Evolutionary conservation across 2,888 invertebrate genomes (phyloP), one percentile per base, ranked within the genome.

Genomic region (Orgyia antiqua): DNA sequence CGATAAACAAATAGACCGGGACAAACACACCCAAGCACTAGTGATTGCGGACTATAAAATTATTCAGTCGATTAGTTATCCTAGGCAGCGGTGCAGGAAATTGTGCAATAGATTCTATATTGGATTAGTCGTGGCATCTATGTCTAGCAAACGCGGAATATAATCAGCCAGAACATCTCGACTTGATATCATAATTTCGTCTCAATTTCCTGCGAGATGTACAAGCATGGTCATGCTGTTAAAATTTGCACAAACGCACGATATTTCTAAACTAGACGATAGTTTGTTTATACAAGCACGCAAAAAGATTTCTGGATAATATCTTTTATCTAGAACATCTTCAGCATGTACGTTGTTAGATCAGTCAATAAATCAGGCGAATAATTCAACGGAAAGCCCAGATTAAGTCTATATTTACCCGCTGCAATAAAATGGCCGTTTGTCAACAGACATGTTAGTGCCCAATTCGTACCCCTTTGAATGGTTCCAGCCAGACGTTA

Each of bases 21-120:
- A n/a, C n/a, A n/a, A n/a, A n/a, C n/a, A n/a, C n/a, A n/a, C n/a
- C n/a, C n/a, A n/a, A n/a, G n/a, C n/a, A n/a, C n/a, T n/a, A n/a
- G n/a, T n/a, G n/a, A n/a, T n/a, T n/a, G n/a, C n/a, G n/a, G n/a
- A n/a, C n/a, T n/a, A n/a, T n/a, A n/a, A n/a, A n/a, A n/a, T n/a
- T n/a, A n/a, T n/a, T n/a, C n/a, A n/a, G 2, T 23, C 2, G 10
- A 23, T 11, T 10, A 37, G 28, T 33, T 29, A 32, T 36, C 39
- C 40, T 39, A 42, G 41, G 24, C 33, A 35, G 36, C 36, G 44
- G 53, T 54, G 49, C 63, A 64, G 70, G 70, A 73, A 68, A 68
- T 76, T 74, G 67, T 68, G 69, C 58, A 75, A 76, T 68, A 63
- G 48, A 59, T 58, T 63, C 68, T 66, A 64, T 59, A 66, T 68